Percentiles rank a stretch among this genome's conserved stretches.
phyloP scores from a whole-genome alignment of 2,888 invertebrate genomes.

The Tethea ocularis region DNA sequence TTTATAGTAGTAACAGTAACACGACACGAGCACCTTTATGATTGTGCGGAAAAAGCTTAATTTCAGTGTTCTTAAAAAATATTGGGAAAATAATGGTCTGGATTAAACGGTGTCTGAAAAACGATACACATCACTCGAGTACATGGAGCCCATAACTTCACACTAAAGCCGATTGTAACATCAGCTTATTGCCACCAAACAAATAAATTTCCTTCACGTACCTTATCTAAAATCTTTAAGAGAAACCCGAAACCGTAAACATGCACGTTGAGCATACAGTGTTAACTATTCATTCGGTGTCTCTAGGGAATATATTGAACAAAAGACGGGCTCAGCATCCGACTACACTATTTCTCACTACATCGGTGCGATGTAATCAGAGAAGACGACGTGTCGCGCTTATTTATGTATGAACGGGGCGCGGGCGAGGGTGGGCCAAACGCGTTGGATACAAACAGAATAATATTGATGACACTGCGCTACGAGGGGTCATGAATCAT shows the following conservation, averaged over 20 bases:
- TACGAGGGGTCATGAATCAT: slow-evolving; percentile 84
- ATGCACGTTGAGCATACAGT: slow-evolving; percentile 74
- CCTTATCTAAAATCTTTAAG: slow-evolving; percentile 79
- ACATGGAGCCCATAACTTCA: slow-evolving; percentile 63
- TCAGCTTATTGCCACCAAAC: slow-evolving; percentile 77
- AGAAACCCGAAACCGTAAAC: slow-evolving; percentile 82
- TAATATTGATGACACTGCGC: slow-evolving; percentile 84
- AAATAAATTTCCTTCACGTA: slow-evolving; percentile 71
- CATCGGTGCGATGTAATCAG: slow-evolving; percentile 84
- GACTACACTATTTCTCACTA: slow-evolving; percentile 83
- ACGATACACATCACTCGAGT: slow-evolving; percentile 52
- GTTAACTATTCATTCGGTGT: slow-evolving; percentile 80
- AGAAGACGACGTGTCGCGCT: slow-evolving; percentile 84
- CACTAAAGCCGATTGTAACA: slow-evolving; percentile 73
- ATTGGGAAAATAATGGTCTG: background rate
- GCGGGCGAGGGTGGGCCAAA: slow-evolving; percentile 80
- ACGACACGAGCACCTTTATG: background rate
- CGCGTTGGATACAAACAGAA: slow-evolving; percentile 82
- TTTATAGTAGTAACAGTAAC: background rate
- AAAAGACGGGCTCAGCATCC: slow-evolving; percentile 80
- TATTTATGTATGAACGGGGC: slow-evolving; percentile 83
- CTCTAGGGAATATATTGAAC: slow-evolving; percentile 79
- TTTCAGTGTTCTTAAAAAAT: background rate
- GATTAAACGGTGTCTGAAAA: slow-evolving; percentile 22
- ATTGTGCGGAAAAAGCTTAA: background rate